Base-by-base conservation (phyloP, 2,888 invertebrate species). In the Noctua janthina region DNA sequence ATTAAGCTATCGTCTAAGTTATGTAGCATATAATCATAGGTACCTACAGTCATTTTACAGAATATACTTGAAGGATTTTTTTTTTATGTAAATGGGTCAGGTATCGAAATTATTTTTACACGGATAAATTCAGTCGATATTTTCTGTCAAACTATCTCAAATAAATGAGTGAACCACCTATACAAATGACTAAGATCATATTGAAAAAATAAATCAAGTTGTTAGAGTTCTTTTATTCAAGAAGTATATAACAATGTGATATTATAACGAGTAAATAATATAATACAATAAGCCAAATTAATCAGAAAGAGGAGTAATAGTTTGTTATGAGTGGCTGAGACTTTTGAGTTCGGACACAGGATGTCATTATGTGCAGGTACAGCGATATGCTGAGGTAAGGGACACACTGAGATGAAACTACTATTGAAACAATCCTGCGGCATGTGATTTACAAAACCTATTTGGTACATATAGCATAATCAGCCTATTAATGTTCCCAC, bases 321-420 rank as follows among this genome's bases (percentile, higher is more conserved):
- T 87, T 90, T 90, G 85, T 82, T 83, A 83, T 85, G 87, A 88
- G 72, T 83, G 76, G 54, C 29, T 43, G 54, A 56, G 79, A 76
- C 79, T 77, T 54, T 69, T 74, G 81, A 79, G 71, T 91, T 91
- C 91, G 88, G 91, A 91, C 89, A 91, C 93, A 92, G 94, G 94
- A 93, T 92, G 94, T 94, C 93, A 93, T 94, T 94, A 94, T 89
- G 85, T 81, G 86, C 94, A 95, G 95, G 94, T 93, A 94, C 81
- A 81, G 64, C 62, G 75, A 86, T 84, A 85, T 84, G 69, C 5
- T 67, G 87, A 79, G 90, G 86, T 91, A 1, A 8, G 4, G 88
- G 86, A 66, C 77, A 92, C 92, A 95, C 90, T 54, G 69, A 20
- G 66, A 15, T 29, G 15, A 62, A 39, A 20, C 15, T 62, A 29